Evolutionary conservation across 1,140 invertebrate genomes (phyloP).

Genomic region (Lepidurus apus): DNA sequence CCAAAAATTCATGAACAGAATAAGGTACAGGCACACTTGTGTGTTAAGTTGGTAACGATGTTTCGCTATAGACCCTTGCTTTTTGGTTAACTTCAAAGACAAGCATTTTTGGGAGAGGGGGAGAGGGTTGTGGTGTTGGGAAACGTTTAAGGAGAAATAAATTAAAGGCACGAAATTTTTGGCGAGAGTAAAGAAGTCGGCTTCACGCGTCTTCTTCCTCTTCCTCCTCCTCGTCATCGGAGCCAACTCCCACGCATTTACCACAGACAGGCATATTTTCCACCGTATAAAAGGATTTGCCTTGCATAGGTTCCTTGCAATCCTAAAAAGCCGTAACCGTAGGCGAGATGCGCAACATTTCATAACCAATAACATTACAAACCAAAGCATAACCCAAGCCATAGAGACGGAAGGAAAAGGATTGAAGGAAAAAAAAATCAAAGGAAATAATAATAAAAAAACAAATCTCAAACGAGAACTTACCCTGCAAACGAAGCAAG

Average conservation of each 20-base stretch:
- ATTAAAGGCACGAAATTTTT: conserved; percentile 23
- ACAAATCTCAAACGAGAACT: conserved; percentile 45
- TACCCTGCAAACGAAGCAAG: conserved; percentile 99
- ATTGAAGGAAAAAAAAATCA: conserved; percentile 4
- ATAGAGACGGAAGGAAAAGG: conserved; percentile 18
- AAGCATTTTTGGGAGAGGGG: conserved; percentile 27
- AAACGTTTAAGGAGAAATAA: conserved; percentile 24
- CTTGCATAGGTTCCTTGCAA: conserved; percentile 82
- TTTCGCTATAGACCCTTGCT: neutral
- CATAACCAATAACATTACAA: neutral
- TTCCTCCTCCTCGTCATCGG: conserved; percentile 43
- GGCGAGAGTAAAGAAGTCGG: neutral
- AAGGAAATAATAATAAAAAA: conserved; percentile 21
- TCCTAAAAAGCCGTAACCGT: conserved; percentile 57
- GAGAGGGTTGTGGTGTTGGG: conserved; percentile 30
- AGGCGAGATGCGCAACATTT: neutral
- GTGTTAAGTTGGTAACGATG: conserved; percentile 4
- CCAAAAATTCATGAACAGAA: conserved; percentile 13
- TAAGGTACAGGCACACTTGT: neutral
- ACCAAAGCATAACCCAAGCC: conserved; percentile 21
- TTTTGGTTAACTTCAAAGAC: neutral
- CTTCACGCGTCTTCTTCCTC: conserved; percentile 59
- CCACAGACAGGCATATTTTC: conserved; percentile 75
- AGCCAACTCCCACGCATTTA: conserved; percentile 70
- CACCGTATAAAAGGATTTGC: conserved; percentile 92